Evolutionary conservation across 2,113 vertebrate species (phyloP).

Genomic region (Hepsetus odoe): DNA sequence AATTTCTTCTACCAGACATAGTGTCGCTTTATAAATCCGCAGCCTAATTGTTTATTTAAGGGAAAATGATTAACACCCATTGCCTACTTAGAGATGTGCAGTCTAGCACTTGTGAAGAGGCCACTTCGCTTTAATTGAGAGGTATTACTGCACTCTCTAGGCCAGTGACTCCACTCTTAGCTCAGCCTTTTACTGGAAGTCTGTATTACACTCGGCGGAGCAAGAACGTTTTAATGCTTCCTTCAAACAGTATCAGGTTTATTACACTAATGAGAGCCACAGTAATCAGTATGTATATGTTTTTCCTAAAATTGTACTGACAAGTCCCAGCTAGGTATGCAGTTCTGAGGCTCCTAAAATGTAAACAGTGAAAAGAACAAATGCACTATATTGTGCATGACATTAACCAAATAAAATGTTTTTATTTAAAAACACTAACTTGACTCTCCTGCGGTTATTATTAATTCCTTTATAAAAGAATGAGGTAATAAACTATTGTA

Average conservation of each 20-base stretch:
- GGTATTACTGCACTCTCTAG: neutral
- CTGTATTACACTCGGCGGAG: neutral
- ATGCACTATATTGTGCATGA: too few relatives aligned
- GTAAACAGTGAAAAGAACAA: too few relatives aligned
- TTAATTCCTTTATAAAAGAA: too few relatives aligned
- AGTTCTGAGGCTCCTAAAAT: neutral
- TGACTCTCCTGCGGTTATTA: too few relatives aligned
- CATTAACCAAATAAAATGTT: too few relatives aligned
- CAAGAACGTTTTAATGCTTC: slow-evolving; percentile 1
- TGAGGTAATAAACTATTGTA: too few relatives aligned
- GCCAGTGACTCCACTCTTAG: slow-evolving; percentile 18
- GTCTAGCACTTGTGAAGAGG: slow-evolving; percentile 5
- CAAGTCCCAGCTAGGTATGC: neutral
- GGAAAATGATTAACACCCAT: slow-evolving; percentile 31
- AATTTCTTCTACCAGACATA: neutral
- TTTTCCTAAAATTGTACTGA: neutral
- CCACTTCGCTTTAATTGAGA: slow-evolving; percentile 43
- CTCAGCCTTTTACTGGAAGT: slow-evolving; percentile 17
- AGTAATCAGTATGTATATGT: neutral
- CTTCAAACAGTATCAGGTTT: slow-evolving; percentile 13
- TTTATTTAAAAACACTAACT: too few relatives aligned
- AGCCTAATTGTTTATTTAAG: slow-evolving; percentile 12
- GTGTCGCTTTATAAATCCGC: neutral
- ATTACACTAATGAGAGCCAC: neutral
- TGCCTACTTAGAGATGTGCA: slow-evolving; percentile 19